phyloP scores from a whole-genome alignment of 2,888 invertebrate species.

The Lordiphosa andalusiaca region DNA sequence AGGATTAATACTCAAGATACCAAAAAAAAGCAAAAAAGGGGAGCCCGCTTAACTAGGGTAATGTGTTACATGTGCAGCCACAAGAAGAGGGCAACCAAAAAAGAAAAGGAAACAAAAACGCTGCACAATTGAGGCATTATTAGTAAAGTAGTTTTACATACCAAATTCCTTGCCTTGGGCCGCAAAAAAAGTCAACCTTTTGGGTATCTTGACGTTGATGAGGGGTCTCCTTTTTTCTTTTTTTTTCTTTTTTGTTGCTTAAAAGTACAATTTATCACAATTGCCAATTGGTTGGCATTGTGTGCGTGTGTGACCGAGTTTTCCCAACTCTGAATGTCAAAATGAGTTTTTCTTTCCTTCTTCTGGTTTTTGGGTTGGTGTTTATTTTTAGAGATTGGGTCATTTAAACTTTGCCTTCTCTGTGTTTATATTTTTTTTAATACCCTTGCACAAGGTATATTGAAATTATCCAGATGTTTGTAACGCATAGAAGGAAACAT shows the following conservation, averaged over 20 bases:
- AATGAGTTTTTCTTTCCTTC: slow-evolving; percentile 43
- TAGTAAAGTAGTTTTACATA: slow-evolving; percentile 71
- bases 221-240: slow-evolving; percentile 27
- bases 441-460: too few species aligned
- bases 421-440: too few species aligned
- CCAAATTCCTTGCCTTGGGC: slow-evolving; percentile 25
- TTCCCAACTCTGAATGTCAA: slow-evolving; percentile 34
- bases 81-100: slow-evolving; percentile 19
- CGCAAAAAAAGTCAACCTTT: slow-evolving; percentile 33
- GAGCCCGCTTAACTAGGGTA: slow-evolving; percentile 54
- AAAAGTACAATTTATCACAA: slow-evolving; percentile 75
- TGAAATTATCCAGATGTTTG: too few species aligned
- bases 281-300: slow-evolving; percentile 60
- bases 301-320: slow-evolving; percentile 45
- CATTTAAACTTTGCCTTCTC: slow-evolving; percentile 37
- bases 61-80: slow-evolving; percentile 39
- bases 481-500: too few species aligned
- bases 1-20: slow-evolving; percentile 78
- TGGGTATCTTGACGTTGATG: slow-evolving; percentile 46
- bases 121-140: slow-evolving; percentile 74
- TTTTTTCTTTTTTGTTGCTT: slow-evolving; percentile 40
- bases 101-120: slow-evolving; percentile 39
- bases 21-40: slow-evolving; percentile 23
- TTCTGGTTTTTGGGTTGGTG: slow-evolving; percentile 7
- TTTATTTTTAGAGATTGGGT: slow-evolving; percentile 45